Base-by-base conservation (phyloP, 2,888 invertebrate genomes). In the Cabera pusaria region DNA sequence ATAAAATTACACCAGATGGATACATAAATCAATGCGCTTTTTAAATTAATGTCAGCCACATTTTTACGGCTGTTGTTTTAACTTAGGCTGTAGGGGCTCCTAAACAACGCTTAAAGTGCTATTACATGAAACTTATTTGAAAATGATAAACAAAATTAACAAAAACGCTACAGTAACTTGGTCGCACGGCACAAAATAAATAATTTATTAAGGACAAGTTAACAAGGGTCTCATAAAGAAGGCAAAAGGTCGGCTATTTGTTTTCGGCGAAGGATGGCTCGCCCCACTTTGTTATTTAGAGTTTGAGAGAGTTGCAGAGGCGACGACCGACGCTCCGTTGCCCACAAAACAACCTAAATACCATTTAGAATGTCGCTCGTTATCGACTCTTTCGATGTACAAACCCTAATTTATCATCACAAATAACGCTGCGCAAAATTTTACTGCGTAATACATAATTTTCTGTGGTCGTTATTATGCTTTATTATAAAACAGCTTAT, bases 161-260 rank as follows among this genome's bases (percentile, higher is more conserved):
- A 71, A 76, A 77, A 74, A 73, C 66, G 66, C 67, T 62, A 59
- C 64, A 57, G 65, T 56, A 60, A 59, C 64, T 64, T 65, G 61
- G 68, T 67, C 69, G 63, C 63, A 50, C 58, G 61, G 70, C 53
- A 67, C 70, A 70, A 78, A 81, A 86, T 87, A 86, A 86, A 87
- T 87, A 80, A 86, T 85, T 86, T 87, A 87, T 84, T 84, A 84
- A 84, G 81, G 82, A 81, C 82, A 85, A 85, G 85, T 84, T 87
- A 88, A 86, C 87, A 87, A 87, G 85, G 87, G 85, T 82, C 86
- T 85, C 82, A 79, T 87, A 87, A 87, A 87, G 85, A 87, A 85
- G 86, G 85, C 85, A 84, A 84, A 81, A 86, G 87, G 87, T 83
- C 77, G 79, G 82, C 84, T 82, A 85, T 87, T 88, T 86, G 86